Conservation (phyloP, 2,888 invertebrate genomes). For the Bimastos eiseni region DNA sequence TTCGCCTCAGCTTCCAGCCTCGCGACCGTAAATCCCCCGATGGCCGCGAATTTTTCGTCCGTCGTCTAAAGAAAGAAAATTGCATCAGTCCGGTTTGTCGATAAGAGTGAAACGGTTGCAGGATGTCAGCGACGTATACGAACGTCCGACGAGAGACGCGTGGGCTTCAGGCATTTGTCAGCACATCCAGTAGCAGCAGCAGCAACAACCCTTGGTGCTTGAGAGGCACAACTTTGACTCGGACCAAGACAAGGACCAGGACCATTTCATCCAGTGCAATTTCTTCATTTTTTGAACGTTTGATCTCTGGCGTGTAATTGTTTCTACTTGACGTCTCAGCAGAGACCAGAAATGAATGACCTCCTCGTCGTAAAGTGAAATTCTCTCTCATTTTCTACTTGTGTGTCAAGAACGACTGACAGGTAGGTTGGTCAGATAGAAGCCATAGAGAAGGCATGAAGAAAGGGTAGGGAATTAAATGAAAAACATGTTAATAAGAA, state of each 20-base stretch:
- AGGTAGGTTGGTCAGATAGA: no score
- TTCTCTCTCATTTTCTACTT: no score
- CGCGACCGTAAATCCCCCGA: neutral
- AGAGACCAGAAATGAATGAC: neutral
- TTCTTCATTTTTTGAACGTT: neutral
- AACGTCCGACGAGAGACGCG: neutral
- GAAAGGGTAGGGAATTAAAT: no score
- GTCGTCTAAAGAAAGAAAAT: neutral
- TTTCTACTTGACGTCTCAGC: neutral
- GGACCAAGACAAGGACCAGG: neutral
- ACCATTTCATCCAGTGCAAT: neutral
- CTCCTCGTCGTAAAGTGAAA: no score
- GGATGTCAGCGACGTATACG: neutral
- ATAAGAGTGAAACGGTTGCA: neutral
- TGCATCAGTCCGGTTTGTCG: slow-evolving; percentile 13
- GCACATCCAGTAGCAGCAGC: neutral
- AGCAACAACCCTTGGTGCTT: neutral
- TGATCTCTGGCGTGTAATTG: neutral
- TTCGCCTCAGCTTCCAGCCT: neutral
- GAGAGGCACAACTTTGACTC: neutral
- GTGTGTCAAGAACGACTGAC: no score
- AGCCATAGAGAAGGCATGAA: no score
- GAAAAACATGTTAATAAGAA: no score
- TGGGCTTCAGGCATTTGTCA: neutral
- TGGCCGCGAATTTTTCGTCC: neutral